A percentile compares a stretch with the other conserved stretches of the same genome.
phyloP scores from a whole-genome alignment of 92 coral and sea anemone species.

The Heteractis magnifica region DNA sequence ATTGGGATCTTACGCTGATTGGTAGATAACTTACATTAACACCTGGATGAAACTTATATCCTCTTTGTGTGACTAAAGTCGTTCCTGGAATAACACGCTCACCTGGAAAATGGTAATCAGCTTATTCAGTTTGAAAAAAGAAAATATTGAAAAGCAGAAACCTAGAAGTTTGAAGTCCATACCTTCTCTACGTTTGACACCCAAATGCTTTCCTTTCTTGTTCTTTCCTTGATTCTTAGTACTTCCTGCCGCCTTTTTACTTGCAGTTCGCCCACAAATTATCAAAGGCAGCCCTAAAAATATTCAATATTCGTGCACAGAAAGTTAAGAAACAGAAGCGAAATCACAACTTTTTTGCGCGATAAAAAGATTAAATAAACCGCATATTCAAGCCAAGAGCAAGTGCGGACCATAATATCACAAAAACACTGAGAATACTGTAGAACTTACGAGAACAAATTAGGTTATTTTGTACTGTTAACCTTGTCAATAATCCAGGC shows the following conservation, averaged over 20 bases:
- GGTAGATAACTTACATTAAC: constrained; percentile 69
- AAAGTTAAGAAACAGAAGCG: background rate
- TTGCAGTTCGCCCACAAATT: constrained; percentile 48
- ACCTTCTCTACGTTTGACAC: constrained; percentile 94
- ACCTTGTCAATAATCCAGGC: constrained; percentile 5
- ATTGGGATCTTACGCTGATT: no score
- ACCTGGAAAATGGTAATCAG: constrained; percentile 40
- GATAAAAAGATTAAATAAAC: background rate
- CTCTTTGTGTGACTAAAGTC: constrained; percentile 82
- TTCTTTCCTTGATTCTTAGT: constrained; percentile 89
- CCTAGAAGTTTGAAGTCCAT: background rate
- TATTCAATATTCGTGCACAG: background rate
- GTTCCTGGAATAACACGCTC: constrained; percentile 96
- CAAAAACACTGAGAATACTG: background rate
- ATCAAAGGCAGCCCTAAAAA: constrained; percentile 39
- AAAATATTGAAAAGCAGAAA: background rate
- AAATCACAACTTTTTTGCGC: background rate
- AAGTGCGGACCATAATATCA: background rate
- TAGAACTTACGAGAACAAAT: constrained; percentile 18
- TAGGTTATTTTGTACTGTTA: background rate
- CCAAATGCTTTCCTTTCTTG: constrained; percentile 82
- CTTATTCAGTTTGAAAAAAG: background rate
- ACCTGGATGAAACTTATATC: constrained; percentile 91
- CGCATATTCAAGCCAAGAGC: background rate
- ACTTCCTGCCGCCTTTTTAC: constrained; percentile 93